A percentile compares a stretch with the other conserved stretches of the same genome.
phyloP scores from a whole-genome alignment of 2,888 invertebrate species.

The Mimachlamys varia region DNA sequence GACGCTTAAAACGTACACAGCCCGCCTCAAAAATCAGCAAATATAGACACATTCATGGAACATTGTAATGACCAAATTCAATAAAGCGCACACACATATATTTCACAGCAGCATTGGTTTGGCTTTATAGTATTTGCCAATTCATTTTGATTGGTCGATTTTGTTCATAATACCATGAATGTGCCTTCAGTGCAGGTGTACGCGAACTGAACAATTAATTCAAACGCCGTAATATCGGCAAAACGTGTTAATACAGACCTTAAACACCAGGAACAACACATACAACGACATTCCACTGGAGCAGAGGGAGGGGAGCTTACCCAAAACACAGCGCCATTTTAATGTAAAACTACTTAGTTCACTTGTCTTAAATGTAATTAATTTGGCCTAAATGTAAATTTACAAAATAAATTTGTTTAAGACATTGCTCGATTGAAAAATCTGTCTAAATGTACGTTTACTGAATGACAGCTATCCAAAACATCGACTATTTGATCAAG shows the following conservation, averaged over 20 bases:
- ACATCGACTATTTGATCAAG: too few relatives aligned
- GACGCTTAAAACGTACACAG: not conserved
- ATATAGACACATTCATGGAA: constrained; percentile 2
- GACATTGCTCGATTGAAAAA: too few relatives aligned
- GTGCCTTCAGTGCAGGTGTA: not conserved
- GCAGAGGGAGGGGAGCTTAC: not conserved
- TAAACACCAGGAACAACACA: not conserved
- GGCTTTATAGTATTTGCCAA: not conserved
- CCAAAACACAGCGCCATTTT: not conserved
- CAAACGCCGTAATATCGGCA: not conserved
- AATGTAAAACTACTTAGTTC: too few relatives aligned
- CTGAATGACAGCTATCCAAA: too few relatives aligned
- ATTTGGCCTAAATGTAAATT: too few relatives aligned
- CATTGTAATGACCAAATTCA: not conserved
- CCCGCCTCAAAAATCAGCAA: not conserved
- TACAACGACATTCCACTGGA: not conserved
- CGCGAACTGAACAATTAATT: not conserved
- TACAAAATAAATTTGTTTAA: too few relatives aligned
- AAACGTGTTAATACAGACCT: not conserved
- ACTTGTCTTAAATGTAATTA: too few relatives aligned
- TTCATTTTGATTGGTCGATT: not conserved
- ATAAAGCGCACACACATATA: not conserved
- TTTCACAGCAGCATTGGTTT: too few relatives aligned
- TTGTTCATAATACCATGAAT: not conserved
- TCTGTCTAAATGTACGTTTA: too few relatives aligned